Base-by-base conservation (phyloP, 2,797 vertebrate species). In the Hylomyscus alleni region DNA sequence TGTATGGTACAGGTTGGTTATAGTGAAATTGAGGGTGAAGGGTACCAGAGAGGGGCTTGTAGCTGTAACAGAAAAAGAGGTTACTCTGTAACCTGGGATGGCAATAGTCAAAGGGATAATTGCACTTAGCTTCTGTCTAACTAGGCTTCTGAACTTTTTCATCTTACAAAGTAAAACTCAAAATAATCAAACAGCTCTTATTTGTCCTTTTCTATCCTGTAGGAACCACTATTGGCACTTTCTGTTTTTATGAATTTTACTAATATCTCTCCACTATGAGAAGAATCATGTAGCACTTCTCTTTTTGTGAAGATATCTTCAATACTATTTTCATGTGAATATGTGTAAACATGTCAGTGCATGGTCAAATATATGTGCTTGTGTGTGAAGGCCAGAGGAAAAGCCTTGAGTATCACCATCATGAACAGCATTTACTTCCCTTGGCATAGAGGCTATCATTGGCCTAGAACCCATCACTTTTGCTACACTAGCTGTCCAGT, bases 21-120 rank as follows among this genome's bases (percentile, higher is more conserved):
- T 93, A 52, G 97, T 99, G 95, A 98, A 97, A 92, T 98, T 98
- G 20, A 98, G 58, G 2, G 94, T 98, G 95, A 98, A 98, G 50
- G 86, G 67, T 8, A 90, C 34, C 81, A 94, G 85, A 80, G 95
- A 34, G 3, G 44, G 86, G 17, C 19, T 89, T 34, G 31, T 0
- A 2, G 50, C 96, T 95, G 56, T 11, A 72, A 24, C n/a, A 8
- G 58, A 52, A 37, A 37, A 56, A 44, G 56, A 72, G 11, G n/a
- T n/a, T 3, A 26, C n/a, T 4, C 50, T 69, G 29, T 2, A 40
- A 8, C 11, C 20, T 56, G 12, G 62, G 14, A 44, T 37, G 67
- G 17, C 54, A 67, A 10, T 9, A 22, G 52, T 24, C 8, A 14
- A 60, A 24, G 65, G 22, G 34, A 19, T 34, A 8, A 1, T 6